Base-by-base conservation (phyloP, 2,113 vertebrate species). In the Clupea harengus region DNA sequence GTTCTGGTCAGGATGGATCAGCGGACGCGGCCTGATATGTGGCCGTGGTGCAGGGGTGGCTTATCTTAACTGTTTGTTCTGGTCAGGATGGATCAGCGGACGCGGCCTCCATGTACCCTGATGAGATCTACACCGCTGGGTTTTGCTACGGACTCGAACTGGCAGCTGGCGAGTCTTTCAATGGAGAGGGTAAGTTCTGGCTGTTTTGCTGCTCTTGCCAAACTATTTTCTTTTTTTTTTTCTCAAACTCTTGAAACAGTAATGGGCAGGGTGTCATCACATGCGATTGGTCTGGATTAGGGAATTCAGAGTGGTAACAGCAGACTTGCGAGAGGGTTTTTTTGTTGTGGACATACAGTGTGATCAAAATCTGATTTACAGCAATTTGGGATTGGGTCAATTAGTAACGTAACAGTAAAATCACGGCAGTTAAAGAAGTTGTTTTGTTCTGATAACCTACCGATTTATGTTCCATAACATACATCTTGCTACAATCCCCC, bases 21-120 rank as follows among this genome's bases (percentile, higher is more conserved):
- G 95, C 94, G n/a, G 95, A 96, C 39, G 95, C 95, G 25, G 93
- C 93, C 45, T 90, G 17, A 17, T 1, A 54, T 20, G 18, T 57
- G 54, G 54, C n/a, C n/a, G 39, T 39, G 39, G 39, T 22, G 54
- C 54, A 60, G 20, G 54, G 18, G 28, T 72, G 11, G 28, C 28
- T 32, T 32, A 22, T 67, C n/a, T 47, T 47, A 15, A 20, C 49
- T 83, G 28, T 83, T 18, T 86, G 81, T 82, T 82, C 39, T 86
- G 10, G n/a, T 80, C 88, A 96, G 95, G 95, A 95, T 25, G 95
- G 95, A 20, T 94, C 93, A 8, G 95, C 94, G n/a, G 95, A 96
- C 39, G 95, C 95, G 25, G 93, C 93, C 45, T 90, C 94, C 86
- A 95, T 96, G 94, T 93, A 88, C 85, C 93, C 92, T 4, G 95